A percentile compares a stretch with the other conserved stretches of the same genome.
phyloP scores from a whole-genome alignment of 2,888 invertebrate genomes.

The Rapana venosa region DNA sequence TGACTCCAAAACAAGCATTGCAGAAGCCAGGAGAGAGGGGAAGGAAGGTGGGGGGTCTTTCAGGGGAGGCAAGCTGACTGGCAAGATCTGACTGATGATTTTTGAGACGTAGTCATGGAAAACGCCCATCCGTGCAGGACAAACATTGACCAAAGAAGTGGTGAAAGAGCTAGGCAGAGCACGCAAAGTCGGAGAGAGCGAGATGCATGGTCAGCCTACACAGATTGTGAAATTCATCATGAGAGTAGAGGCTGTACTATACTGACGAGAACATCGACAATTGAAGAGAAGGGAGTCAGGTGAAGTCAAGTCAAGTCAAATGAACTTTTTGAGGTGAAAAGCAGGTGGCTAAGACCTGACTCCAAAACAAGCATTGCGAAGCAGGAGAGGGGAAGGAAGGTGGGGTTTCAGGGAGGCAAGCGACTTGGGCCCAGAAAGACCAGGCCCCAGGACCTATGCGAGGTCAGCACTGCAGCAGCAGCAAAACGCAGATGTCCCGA shows the following conservation, averaged over 20 bases:
- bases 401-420: background rate
- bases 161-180: background rate
- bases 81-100: too few species aligned
- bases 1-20: background rate
- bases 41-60: background rate
- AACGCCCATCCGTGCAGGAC: too few species aligned
- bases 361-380: background rate
- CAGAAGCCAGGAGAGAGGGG: background rate
- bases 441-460: background rate
- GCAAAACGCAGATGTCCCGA: too few species aligned
- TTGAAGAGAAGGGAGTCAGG: background rate
- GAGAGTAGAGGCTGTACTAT: background rate
- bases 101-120: too few species aligned
- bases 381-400: background rate
- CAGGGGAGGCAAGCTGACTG: background rate
- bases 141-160: background rate
- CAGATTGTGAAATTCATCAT: conserved; percentile 14
- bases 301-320: too few species aligned
- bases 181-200: background rate
- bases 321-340: too few species aligned
- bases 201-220: background rate
- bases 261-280: background rate
- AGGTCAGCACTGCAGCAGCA: too few species aligned
- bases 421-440: background rate
- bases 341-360: background rate